These are phyloP conservation scores for Meiosimyza platycephala DNA, from an alignment of 2,888 invertebrate genomes.

Conservation along the genomic window DNA sequence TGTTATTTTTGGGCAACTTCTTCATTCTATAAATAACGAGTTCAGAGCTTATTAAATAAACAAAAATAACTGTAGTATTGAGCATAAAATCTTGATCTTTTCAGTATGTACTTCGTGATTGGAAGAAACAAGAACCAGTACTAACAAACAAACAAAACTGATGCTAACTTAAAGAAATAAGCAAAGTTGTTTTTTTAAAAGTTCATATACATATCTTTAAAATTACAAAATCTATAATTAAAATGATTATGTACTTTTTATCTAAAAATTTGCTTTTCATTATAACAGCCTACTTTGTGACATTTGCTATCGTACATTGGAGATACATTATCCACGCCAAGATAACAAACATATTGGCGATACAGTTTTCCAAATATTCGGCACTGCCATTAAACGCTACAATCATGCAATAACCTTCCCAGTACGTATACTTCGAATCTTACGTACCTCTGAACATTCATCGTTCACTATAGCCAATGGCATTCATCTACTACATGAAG, in stretches of 20 bases:
- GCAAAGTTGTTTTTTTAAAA: neutral
- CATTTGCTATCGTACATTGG: conserved; percentile 64
- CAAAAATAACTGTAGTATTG: too few relatives aligned
- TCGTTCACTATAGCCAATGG: conserved; percentile 62
- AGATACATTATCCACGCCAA: conserved; percentile 67
- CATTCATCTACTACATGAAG: conserved; percentile 60
- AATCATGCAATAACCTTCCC: conserved; percentile 85
- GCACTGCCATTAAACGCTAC: conserved; percentile 82
- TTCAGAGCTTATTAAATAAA: too few relatives aligned
- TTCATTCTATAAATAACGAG: too few relatives aligned
- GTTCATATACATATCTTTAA: neutral
- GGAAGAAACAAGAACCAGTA: too few relatives aligned
- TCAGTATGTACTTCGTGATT: too few relatives aligned
- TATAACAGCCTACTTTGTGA: conserved; percentile 61
- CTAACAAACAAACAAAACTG: too few relatives aligned
- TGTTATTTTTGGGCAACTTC: too few relatives aligned
- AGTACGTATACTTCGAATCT: conserved; percentile 75
- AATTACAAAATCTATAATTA: neutral
- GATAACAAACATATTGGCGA: conserved; percentile 74
- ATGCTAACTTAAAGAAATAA: too few relatives aligned
- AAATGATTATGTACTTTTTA: neutral
- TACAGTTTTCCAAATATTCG: conserved; percentile 83
- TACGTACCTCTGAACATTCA: conserved; percentile 62
- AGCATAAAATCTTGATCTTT: too few relatives aligned
- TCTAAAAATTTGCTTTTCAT: neutral